Evolutionary conservation across 1,140 invertebrate genomes (phyloP).

Genomic region (Tetragnatha versicolor): DNA sequence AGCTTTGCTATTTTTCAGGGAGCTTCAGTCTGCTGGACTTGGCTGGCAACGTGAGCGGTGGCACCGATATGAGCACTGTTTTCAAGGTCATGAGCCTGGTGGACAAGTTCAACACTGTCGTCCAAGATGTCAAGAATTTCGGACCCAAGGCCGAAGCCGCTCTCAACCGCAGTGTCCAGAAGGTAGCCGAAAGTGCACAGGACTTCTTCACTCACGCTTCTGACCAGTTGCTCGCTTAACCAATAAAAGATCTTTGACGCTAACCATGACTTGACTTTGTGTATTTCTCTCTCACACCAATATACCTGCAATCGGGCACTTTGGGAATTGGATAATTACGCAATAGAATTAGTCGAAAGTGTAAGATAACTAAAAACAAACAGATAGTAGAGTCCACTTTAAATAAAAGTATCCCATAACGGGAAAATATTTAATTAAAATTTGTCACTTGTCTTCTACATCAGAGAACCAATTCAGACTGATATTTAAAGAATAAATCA

Average conservation of each 20-base stretch:
- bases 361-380: no score
- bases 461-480: no score
- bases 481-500: no score
- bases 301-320: no score
- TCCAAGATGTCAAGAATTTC: slow-evolving; percentile 46
- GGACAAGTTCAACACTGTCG: slow-evolving; percentile 51
- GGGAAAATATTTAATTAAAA: no score
- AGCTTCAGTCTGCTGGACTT: slow-evolving; percentile 45
- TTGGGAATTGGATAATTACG: no score
- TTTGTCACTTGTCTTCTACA: no score
- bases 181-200: slow-evolving; percentile 41
- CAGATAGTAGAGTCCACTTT: no score
- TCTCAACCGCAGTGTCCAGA: slow-evolving; percentile 43
- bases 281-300: no score
- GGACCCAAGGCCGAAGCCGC: slow-evolving; percentile 34
- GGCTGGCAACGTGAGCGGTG: slow-evolving; percentile 33
- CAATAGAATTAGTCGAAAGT: no score
- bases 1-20: slow-evolving; percentile 6
- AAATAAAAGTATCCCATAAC: no score
- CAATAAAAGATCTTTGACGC: background rate
- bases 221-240: background rate
- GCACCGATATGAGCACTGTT: slow-evolving; percentile 31
- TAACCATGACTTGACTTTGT: no score
- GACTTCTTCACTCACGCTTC: slow-evolving; percentile 46
- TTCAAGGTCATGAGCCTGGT: slow-evolving; percentile 45